Evolutionary conservation across 2,113 vertebrate species (phyloP).

Genomic region (Ptilorrhoa leucosticta): DNA sequence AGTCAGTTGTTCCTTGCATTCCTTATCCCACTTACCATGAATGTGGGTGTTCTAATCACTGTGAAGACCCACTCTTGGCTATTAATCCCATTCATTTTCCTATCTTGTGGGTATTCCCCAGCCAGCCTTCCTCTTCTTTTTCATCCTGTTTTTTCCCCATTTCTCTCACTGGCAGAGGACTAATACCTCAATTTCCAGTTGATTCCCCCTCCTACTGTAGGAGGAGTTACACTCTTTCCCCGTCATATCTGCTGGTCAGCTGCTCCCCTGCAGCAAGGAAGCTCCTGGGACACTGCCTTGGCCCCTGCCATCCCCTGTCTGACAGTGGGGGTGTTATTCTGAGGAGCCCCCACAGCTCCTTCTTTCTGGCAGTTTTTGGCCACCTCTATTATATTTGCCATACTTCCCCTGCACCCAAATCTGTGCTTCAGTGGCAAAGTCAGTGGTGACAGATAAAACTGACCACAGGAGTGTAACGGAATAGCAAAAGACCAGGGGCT

Average conservation of each 20-base stretch:
- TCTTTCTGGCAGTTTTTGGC: background rate
- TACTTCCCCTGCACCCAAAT: background rate
- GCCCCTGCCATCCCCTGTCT: background rate
- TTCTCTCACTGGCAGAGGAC: background rate
- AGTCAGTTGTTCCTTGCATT: background rate
- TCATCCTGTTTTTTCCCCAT: accelerated
- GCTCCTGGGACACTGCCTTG: background rate
- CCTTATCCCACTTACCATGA: background rate
- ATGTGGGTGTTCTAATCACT: background rate
- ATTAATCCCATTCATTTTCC: background rate
- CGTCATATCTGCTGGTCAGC: background rate
- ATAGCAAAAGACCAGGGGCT: background rate
- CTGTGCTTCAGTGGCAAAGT: background rate
- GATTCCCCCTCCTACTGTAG: background rate
- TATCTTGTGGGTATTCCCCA: background rate
- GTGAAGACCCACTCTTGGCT: background rate
- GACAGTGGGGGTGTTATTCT: accelerated
- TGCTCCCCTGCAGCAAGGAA: background rate
- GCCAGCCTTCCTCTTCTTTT: background rate
- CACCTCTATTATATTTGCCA: background rate
- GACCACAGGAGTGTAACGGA: background rate
- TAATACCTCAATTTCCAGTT: background rate
- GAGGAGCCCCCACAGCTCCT: background rate
- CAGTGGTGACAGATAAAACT: background rate
- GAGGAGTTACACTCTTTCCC: background rate